A percentile compares a stretch with the other conserved stretches of the same genome.
Conservation (phyloP, 92 coral and sea anemone genomes). For the Parazoanthus swiftii region DNA sequence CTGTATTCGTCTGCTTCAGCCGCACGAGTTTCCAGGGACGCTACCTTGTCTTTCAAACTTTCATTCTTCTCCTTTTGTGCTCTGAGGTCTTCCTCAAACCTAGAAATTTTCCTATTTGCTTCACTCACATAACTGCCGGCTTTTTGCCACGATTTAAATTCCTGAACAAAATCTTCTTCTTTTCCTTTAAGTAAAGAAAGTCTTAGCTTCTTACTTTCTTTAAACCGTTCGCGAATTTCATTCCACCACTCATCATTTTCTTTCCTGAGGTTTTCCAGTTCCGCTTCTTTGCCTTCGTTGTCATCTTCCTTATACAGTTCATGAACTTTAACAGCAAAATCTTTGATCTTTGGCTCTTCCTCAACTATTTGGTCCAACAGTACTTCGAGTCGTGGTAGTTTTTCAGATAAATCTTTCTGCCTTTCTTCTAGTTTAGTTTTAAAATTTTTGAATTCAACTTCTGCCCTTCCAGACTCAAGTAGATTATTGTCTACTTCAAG, state of each 20-base stretch:
- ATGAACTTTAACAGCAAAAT: constrained; percentile 34
- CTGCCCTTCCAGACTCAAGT: constrained; percentile 30
- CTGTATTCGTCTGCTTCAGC: constrained; percentile 33
- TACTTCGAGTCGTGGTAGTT: constrained; percentile 58
- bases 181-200: constrained; percentile 66
- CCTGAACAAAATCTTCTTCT: constrained; percentile 67
- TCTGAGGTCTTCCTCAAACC: constrained; percentile 39
- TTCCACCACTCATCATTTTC: constrained; percentile 65
- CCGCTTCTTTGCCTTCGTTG: constrained; percentile 39
- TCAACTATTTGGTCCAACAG: constrained; percentile 50
- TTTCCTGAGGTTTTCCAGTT: constrained; percentile 49
- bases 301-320: constrained; percentile 27
- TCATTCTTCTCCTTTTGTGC: constrained; percentile 25
- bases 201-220: constrained; percentile 72
- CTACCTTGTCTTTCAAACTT: constrained; percentile 13
- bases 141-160: constrained; percentile 71
- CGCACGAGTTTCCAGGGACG: constrained; percentile 9
- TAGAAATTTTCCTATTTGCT: constrained; percentile 42
- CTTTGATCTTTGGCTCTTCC: constrained; percentile 48
- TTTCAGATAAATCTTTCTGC: constrained; percentile 51
- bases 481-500: neutral
- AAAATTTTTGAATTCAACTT: constrained; percentile 48
- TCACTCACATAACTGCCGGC: constrained; percentile 69
- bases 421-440: constrained; percentile 59
- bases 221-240: constrained; percentile 62